Percentiles rank a stretch among this genome's conserved stretches.
These are phyloP conservation scores for Cromileptes altivelis DNA, from an alignment of 2,113 vertebrate species.

Conservation along the genomic window DNA sequence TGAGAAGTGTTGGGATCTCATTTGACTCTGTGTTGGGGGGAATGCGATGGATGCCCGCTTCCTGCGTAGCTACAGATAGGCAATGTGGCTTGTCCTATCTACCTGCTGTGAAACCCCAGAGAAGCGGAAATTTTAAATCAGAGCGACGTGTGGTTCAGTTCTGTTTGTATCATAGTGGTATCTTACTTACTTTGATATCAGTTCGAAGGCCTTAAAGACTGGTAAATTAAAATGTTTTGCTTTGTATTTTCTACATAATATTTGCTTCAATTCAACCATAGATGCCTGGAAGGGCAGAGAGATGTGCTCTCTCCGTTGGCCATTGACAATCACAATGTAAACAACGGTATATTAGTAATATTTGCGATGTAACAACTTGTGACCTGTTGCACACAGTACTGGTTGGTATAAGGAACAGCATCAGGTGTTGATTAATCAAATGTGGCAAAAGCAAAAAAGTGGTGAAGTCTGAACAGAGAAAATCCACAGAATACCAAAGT, in stretches of 20 bases:
- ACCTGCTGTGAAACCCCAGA: conserved; percentile 26
- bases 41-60: conserved; percentile 20
- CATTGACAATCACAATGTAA: neutral
- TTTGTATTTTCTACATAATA: neutral
- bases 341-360: neutral
- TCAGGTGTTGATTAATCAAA: neutral
- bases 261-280: neutral
- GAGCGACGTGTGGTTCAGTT: neutral
- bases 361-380: neutral
- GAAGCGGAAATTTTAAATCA: conserved; percentile 1
- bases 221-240: neutral
- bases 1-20: conserved; percentile 49
- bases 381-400: neutral
- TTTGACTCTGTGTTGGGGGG: conserved; percentile 51
- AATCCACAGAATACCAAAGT: neutral
- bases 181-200: neutral
- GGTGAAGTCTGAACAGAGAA: neutral
- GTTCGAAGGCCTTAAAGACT: neutral
- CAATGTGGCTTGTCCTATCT: neutral
- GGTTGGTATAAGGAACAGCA: neutral
- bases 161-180: neutral
- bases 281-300: too few species aligned
- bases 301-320: too few species aligned
- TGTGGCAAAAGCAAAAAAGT: neutral
- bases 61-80: conserved; percentile 32